Conservation (phyloP, 2,888 invertebrate genomes). For the Mylabris sibirica region DNA sequence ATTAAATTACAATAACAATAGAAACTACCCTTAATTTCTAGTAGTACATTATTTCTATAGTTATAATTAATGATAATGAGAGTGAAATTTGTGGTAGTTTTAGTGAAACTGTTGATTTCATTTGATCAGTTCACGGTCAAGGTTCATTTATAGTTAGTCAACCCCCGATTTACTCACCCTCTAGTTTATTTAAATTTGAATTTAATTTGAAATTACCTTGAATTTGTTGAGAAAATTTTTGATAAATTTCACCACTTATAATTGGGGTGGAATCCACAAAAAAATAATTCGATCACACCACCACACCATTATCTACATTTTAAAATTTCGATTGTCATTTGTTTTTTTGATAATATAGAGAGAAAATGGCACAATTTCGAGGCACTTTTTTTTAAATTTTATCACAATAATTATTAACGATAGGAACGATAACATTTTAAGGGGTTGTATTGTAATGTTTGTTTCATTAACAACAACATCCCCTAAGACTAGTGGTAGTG, state of each 20-base stretch:
- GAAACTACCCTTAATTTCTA: background rate
- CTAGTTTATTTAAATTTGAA: background rate
- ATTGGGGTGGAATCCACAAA: background rate
- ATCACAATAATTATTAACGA: background rate
- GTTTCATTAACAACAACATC: background rate
- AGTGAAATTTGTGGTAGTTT: background rate
- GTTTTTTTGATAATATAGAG: background rate
- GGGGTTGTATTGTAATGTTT: background rate
- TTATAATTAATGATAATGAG: background rate
- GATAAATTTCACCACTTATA: background rate
- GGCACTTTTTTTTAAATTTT: background rate
- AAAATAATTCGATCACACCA: background rate
- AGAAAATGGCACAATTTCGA: background rate
- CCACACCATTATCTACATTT: background rate
- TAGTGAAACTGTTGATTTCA: slow-evolving; percentile 1
- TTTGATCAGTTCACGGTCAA: slow-evolving; percentile 5
- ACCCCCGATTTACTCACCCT: background rate
- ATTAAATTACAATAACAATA: background rate
- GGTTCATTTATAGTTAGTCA: background rate
- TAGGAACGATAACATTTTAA: background rate
- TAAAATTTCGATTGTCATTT: background rate
- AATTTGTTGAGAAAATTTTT: background rate
- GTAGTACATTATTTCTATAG: no score
- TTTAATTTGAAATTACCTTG: background rate
- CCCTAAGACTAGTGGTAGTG: background rate